These are phyloP conservation scores for Diprion similis DNA, from an alignment of 1,140 invertebrate genomes.

Conservation along the genomic window DNA sequence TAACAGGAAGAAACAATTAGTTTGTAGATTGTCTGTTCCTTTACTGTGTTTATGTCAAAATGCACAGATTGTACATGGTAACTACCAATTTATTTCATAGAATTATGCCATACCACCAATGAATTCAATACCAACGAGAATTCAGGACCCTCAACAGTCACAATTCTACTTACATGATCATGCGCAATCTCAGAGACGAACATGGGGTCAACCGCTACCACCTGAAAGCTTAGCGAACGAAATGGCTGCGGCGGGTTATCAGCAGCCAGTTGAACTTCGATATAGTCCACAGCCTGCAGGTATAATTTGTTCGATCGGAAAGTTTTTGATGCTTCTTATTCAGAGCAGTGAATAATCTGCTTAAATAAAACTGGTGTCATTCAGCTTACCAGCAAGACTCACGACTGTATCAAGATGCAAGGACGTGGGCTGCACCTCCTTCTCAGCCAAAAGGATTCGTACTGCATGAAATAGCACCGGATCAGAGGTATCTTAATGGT, in stretches of 20 bases:
- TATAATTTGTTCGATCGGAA: conserved; percentile 11
- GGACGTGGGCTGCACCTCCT: conserved; percentile 50
- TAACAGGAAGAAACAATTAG: too few species aligned
- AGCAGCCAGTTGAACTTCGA: conserved; percentile 51
- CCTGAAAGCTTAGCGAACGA: conserved; percentile 56
- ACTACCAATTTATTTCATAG: conserved; percentile 30
- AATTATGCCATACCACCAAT: conserved; percentile 48
- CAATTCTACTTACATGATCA: conserved; percentile 81
- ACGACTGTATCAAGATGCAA: conserved; percentile 56
- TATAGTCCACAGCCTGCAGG: conserved; percentile 46
- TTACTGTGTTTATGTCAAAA: background rate
- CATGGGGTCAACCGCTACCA: conserved; percentile 74
- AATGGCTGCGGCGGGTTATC: conserved; percentile 54
- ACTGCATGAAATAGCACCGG: conserved; percentile 52
- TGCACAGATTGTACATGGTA: background rate
- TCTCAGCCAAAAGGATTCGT: conserved; percentile 57
- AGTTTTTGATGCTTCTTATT: too few species aligned
- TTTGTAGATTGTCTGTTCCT: background rate
- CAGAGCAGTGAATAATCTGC: too few species aligned
- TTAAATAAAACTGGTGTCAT: conserved; percentile 14
- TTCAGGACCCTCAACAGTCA: conserved; percentile 59
- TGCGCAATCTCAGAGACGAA: conserved; percentile 70
- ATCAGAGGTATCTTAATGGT: conserved; percentile 59
- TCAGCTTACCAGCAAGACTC: conserved; percentile 56
- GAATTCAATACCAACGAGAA: conserved; percentile 55